Conservation (phyloP, 2,888 invertebrate species). For the Eristalinus sepulchralis region DNA sequence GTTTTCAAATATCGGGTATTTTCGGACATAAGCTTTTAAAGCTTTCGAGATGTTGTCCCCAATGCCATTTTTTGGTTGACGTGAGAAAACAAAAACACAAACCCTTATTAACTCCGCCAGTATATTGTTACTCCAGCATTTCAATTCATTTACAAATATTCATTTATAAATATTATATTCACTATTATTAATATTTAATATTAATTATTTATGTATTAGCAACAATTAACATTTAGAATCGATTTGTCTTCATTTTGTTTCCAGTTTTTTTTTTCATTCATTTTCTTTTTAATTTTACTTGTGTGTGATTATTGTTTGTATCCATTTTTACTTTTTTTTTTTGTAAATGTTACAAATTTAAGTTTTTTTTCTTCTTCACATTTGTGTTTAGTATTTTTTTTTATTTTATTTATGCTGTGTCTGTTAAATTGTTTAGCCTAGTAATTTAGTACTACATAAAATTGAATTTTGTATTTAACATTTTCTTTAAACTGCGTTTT, state of each 20-base stretch:
- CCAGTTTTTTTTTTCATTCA: slow-evolving; percentile 10
- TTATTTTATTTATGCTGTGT: slow-evolving; percentile 43
- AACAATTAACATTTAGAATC: slow-evolving; percentile 74
- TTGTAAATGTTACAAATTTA: slow-evolving; percentile 72
- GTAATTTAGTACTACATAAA: slow-evolving; percentile 56
- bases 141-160: slow-evolving; percentile 13
- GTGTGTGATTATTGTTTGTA: slow-evolving; percentile 40
- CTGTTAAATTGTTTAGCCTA: slow-evolving; percentile 63
- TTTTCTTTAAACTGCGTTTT: slow-evolving; percentile 8
- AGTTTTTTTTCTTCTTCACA: slow-evolving; percentile 22
- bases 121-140: slow-evolving; percentile 7
- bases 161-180: slow-evolving; percentile 67
- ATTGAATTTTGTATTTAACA: slow-evolving; percentile 48
- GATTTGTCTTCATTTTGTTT: slow-evolving; percentile 55
- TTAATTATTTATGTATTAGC: slow-evolving; percentile 69
- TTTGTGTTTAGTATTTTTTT: neutral
- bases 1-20: too few species aligned
- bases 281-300: neutral
- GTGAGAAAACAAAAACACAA: neutral
- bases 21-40: too few species aligned
- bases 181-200: slow-evolving; percentile 66
- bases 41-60: too few species aligned
- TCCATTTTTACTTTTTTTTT: slow-evolving; percentile 50
- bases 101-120: neutral
- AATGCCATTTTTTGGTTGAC: too few species aligned